Evolutionary conservation across 2,888 invertebrate genomes (phyloP), one percentile per base, ranked within the genome.

Genomic region (Lapara coniferarum): DNA sequence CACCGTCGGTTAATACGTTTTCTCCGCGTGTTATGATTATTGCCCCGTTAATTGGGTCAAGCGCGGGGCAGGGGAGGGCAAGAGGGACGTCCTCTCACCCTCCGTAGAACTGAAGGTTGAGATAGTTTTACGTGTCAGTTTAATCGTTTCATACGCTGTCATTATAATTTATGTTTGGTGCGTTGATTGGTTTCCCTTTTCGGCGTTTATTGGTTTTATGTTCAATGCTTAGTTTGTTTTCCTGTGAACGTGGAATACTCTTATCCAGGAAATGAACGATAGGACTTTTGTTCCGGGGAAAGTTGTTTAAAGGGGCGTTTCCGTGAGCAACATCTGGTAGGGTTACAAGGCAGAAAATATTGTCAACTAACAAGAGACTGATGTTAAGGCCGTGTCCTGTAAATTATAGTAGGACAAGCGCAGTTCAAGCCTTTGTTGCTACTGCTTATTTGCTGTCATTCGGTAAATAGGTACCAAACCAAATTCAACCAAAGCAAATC

Each of bases 11-110:
- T 37, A 7, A 37, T 37, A 37, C 37, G 37, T 63, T 63, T 63
- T 49, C 63, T 16, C 63, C 63, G 13, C 63, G 49, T 63, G 63
- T 19, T 63, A 63, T 63, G 49, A 63, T 63, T 63, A 63, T 63
- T 63, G 46, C 19, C 19, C 46, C 49, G 63, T 46, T 59, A 63
- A 63, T 63, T 63, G 63, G 49, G 63, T 63, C 63, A 63, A 63
- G 49, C 63, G 63, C 63, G 63, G 49, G 49, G 19, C 8, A 13
- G 44, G 46, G 13, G 10, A 12, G 49, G 49, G 46, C 7, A 8
- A 13, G 19, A 13, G 2, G 49, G 19, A 19, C 10, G 25, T 13
- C 2, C 4, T 13, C 13, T 19, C 49, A 49, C 49, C 63, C 63
- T 13, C 16, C 46, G 49, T 63, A 49, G 49, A 19, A 49, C 63